A percentile compares a stretch with the other conserved stretches of the same genome.
Conservation (phyloP, 2,888 invertebrate species). For the Hypselothyrea guttata region DNA sequence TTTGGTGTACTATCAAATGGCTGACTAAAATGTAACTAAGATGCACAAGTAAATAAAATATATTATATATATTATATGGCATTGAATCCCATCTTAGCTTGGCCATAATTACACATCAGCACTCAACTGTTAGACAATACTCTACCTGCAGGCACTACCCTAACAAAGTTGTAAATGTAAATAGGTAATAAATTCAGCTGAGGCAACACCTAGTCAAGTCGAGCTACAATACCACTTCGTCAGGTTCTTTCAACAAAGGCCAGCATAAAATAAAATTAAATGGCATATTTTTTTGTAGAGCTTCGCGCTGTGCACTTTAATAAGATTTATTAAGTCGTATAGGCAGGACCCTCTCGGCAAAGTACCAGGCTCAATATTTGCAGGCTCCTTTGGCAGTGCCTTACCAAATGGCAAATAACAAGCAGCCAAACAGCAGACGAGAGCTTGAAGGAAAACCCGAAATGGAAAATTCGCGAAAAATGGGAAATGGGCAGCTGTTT, state of each 20-base stretch:
- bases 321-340: conserved; percentile 72
- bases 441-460: neutral
- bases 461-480: neutral
- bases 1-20: neutral
- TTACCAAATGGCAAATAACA: conserved; percentile 58
- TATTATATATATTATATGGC: too few species aligned
- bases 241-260: conserved; percentile 15
- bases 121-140: too few species aligned
- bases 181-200: conserved; percentile 48
- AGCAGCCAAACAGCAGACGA: conserved; percentile 1
- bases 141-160: neutral
- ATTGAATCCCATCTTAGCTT: too few species aligned
- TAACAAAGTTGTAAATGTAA: neutral
- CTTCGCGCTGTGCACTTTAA: conserved; percentile 60
- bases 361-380: conserved; percentile 44
- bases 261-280: conserved; percentile 24
- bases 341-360: conserved; percentile 23
- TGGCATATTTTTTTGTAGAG: conserved; percentile 58
- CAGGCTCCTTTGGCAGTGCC: conserved; percentile 47
- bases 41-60: too few species aligned
- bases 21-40: too few species aligned
- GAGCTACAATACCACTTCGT: neutral
- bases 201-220: conserved; percentile 42
- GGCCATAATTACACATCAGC: too few species aligned
- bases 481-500: neutral